Evolutionary conservation across 2,888 invertebrate species (phyloP), one percentile per base, ranked within the genome.

Genomic region (Drosophila nigritarsus): DNA sequence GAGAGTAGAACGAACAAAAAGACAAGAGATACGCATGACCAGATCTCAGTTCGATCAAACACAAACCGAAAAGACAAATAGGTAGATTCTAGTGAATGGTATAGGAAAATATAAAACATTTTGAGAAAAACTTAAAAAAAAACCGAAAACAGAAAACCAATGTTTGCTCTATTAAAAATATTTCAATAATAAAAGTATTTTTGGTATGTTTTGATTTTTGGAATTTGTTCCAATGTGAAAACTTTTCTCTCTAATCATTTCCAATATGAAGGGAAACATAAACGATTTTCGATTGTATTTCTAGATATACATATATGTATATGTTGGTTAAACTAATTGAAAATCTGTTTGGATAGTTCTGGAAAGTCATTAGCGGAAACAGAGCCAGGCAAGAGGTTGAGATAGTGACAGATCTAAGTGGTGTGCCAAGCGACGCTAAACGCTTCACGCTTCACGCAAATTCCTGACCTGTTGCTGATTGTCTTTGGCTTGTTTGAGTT

Each of bases 401-500:
- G 59, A 54, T 8, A 71, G 62, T 56, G 71, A 80, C 34, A 76
- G 72, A 49, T 68, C 75, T 65, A 63, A 60, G 30, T 56, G 29
- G 38, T 40, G 63, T 74, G 72, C 51, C 68, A 73, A 63, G 29
- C 54, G 61, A 64, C 62, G 38, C 62, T 38, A 45, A 34, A 42
- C 11, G 42, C 42, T 42, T 20, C 42, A 65, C 49, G 64, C 38
- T 75, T 49, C 36, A 63, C 56, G 65, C 54, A 24, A 72, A 50
- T 76, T 76, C 87, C 88, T 91, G 91, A 91, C 91, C 91, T 91
- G 91, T 88, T 91, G 90, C 80, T 89, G 91, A 91, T 91, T 90
- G 90, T 91, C 90, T 84, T 87, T 77, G 89, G 85, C 66, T 78
- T 87, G 83, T 55, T 83, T 90, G 68, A 73, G 71, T 80, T 72